Conservation (phyloP, 2,888 invertebrate genomes). For the Papilio gigon region DNA sequence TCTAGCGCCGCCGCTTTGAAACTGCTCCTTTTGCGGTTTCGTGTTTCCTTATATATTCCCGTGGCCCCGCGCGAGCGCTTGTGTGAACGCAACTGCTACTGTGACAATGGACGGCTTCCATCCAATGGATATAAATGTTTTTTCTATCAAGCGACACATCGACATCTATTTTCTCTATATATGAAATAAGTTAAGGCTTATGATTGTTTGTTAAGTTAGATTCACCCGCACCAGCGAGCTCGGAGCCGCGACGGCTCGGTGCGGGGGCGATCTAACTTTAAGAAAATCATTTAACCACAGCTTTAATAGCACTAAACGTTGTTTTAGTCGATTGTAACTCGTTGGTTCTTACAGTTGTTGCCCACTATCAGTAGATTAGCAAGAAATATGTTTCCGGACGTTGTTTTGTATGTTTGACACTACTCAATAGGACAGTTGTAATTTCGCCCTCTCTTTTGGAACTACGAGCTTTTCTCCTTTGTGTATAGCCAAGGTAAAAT, state of each 20-base stretch:
- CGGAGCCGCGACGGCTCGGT: background rate
- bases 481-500: constrained; percentile 24
- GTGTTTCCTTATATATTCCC: constrained; percentile 48
- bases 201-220: constrained; percentile 18
- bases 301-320: constrained; percentile 40
- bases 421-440: constrained; percentile 29
- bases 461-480: constrained; percentile 39
- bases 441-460: constrained; percentile 26
- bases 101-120: constrained; percentile 26
- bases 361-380: constrained; percentile 31
- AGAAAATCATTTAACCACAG: constrained; percentile 29
- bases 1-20: constrained; percentile 78
- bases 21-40: constrained; percentile 52
- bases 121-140: constrained; percentile 23
- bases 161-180: constrained; percentile 34
- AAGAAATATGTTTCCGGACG: constrained; percentile 27
- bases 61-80: constrained; percentile 42
- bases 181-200: constrained; percentile 33
- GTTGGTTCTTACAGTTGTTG: constrained; percentile 30
- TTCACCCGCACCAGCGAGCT: background rate
- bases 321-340: constrained; percentile 29
- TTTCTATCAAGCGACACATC: constrained; percentile 32
- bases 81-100: constrained; percentile 42
- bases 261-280: constrained; percentile 19
- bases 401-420: constrained; percentile 17